phyloP scores from a whole-genome alignment of 2,113 vertebrate genomes.

The Bothrops jararaca region DNA sequence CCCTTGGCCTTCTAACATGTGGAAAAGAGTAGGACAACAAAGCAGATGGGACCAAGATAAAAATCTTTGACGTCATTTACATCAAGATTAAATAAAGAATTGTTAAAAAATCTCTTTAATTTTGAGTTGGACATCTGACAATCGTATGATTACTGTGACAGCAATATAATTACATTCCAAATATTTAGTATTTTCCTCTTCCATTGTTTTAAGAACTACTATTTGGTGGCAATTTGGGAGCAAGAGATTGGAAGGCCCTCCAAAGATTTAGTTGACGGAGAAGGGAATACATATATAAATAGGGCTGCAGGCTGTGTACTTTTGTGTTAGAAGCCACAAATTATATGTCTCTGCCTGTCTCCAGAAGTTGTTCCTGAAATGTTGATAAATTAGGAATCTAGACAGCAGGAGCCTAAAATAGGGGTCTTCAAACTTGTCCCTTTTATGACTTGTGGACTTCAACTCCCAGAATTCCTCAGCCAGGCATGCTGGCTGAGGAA shows the following conservation, averaged over 20 bases:
- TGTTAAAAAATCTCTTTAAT: neutral
- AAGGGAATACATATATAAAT: neutral
- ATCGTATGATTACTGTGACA: neutral
- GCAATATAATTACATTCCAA: neutral
- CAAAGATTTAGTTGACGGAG: neutral
- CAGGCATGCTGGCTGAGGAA: too few relatives aligned
- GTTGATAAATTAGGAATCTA: neutral
- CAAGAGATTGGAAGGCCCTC: neutral
- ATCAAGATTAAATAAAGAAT: neutral
- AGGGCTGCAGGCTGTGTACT: neutral
- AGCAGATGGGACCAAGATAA: neutral
- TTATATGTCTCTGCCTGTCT: neutral
- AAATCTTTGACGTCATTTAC: neutral
- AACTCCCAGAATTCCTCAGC: too few relatives aligned
- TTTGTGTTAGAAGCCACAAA: neutral
- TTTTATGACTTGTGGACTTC: too few relatives aligned
- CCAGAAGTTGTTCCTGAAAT: neutral
- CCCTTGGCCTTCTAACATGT: neutral
- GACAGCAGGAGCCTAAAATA: neutral
- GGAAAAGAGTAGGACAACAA: neutral
- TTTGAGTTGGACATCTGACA: neutral
- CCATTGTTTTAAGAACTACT: neutral
- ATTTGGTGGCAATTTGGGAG: neutral
- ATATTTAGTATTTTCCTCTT: neutral
- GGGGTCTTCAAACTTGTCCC: too few relatives aligned